phyloP scores from a whole-genome alignment of 2,888 invertebrate species.

The Acrobasis suavella region DNA sequence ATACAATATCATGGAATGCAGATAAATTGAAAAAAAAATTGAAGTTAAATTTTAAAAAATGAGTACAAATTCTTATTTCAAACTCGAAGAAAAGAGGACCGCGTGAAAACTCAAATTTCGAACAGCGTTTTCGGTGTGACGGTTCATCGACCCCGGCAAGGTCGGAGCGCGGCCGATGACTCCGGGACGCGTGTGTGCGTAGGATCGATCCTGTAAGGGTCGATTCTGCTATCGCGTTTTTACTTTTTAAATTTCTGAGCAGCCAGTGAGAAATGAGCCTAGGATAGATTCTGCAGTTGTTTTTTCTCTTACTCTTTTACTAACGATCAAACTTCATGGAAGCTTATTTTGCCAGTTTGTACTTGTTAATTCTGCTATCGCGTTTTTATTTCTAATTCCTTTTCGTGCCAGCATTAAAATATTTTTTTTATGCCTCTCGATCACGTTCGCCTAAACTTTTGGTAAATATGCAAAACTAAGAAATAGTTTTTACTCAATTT shows the following conservation, averaged over 20 bases:
- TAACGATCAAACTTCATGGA: too few species aligned
- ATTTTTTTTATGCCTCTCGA: too few species aligned
- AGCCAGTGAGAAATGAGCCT: background rate
- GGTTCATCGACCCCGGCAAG: slow-evolving; percentile 68
- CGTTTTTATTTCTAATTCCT: too few species aligned
- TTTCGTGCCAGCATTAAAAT: too few species aligned
- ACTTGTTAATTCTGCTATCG: too few species aligned
- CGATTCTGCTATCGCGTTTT: slow-evolving; percentile 19
- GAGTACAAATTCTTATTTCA: background rate
- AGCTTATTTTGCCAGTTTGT: too few species aligned
- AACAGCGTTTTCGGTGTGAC: slow-evolving; percentile 56
- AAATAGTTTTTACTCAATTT: too few species aligned
- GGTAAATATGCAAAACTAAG: too few species aligned
- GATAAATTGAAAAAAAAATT: too few species aligned
- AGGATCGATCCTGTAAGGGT: slow-evolving; percentile 26
- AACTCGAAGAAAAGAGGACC: slow-evolving; percentile 23
- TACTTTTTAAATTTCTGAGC: slow-evolving; percentile 7
- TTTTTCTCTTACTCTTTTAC: too few species aligned
- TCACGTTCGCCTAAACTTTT: too few species aligned
- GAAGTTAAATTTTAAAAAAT: background rate
- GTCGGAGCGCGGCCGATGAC: slow-evolving; percentile 69
- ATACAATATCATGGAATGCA: too few species aligned
- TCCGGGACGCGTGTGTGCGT: slow-evolving; percentile 41
- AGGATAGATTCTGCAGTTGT: background rate
- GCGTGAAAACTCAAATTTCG: slow-evolving; percentile 34